Evolutionary conservation across 1,140 invertebrate genomes (phyloP), one percentile per base, ranked within the genome.

Genomic region (Cotesia chilonis): DNA sequence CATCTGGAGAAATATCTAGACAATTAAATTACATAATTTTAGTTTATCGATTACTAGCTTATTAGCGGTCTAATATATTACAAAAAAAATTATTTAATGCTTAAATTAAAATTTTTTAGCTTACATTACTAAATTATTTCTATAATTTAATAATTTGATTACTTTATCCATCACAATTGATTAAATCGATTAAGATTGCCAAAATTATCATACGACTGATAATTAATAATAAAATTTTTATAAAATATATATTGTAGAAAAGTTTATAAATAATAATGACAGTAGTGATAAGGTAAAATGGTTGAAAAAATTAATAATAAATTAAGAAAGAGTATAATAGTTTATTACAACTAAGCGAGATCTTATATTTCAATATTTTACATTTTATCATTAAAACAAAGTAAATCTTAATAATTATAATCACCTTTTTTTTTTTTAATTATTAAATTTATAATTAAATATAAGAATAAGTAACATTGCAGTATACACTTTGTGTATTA

Each of bases 401-500:
- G 65, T 66, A 69, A 71, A 65, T 73, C 74, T 70, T 75, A 59
- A 71, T 54, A 57, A 67, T 70, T 68, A 70, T 67, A 73, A 75
- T 73, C 66, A 68, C 59, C 71, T 72, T 76, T 36, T 71, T 61
- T 63, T 70, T 55, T 59, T 52, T 9, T 57, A 59, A 70, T 65
- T 70, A 52, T 54, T n/a, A 36, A 57, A 55, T 64, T 37, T 61
- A 57, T 28, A 65, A 47, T 72, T 59, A 54, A 51, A 65, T 74
- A 70, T 65, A 75, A 74, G 73, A 74, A 76, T 76, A 70, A 74
- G 73, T 74, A 76, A 60, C 67, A 60, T 67, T 52, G 67, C 61
- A 60, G 67, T 65, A 75, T 68, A 71, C 61, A 52, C 74, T 69
- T 51, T 63, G 71, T 60, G 71, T 73, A 75, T 77, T 71, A 73